A percentile compares a stretch with the other conserved stretches of the same genome.
phyloP scores from a whole-genome alignment of 2,797 vertebrate species.

The Eleutherodactylus coqui region DNA sequence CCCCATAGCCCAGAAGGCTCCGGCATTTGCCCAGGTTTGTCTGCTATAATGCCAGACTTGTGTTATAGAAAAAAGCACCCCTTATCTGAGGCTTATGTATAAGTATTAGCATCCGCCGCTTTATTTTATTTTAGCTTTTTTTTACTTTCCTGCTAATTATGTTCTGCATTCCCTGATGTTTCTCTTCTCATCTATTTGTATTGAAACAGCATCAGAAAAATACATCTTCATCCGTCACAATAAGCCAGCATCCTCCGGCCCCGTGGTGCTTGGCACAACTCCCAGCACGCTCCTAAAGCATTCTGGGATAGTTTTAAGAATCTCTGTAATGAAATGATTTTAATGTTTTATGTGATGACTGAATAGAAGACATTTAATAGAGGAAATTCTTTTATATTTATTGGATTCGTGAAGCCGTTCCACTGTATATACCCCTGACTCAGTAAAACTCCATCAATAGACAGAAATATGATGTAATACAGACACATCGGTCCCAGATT shows the following conservation, averaged over 20 bases:
- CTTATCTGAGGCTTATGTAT: no score
- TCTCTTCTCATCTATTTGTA: not conserved
- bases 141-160: not conserved
- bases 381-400: not conserved
- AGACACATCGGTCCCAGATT: not conserved
- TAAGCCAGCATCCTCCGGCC: slow-evolving; percentile 11
- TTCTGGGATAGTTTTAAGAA: not conserved
- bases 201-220: slow-evolving; percentile 22
- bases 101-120: no score
- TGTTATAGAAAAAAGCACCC: no score
- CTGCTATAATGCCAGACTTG: no score
- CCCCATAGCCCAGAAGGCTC: no score
- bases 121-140: no score
- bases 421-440: not conserved
- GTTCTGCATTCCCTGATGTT: not conserved
- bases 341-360: slow-evolving; percentile 14
- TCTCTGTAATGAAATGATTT: slow-evolving; percentile 15
- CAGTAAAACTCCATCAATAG: not conserved
- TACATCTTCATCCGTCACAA: slow-evolving; percentile 13
- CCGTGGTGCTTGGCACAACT: slow-evolving; percentile 11
- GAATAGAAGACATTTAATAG: slow-evolving; percentile 17
- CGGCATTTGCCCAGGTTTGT: no score
- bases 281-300: not conserved
- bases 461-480: not conserved
- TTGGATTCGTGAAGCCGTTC: not conserved